Base-by-base conservation (phyloP, 2,113 vertebrate species). In the Gorsachius goisagi region DNA sequence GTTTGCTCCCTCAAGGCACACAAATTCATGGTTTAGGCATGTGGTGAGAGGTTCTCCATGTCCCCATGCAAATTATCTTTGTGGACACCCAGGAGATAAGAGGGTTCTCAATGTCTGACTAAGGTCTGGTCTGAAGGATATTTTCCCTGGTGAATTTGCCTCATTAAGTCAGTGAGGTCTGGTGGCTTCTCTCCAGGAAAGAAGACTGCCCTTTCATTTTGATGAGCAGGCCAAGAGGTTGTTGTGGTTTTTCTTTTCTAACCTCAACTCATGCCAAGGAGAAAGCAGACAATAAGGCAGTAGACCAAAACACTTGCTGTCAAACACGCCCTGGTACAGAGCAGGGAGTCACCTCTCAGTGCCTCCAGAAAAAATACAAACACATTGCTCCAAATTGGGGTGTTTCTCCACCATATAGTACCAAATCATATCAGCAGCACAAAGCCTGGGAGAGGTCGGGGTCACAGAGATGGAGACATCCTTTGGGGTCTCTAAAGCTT, bases 191-290 rank as follows among this genome's bases (percentile, higher is more conserved):
- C 56, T 45, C 10, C 5, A 15, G 26, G 52, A 85, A 89, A 81
- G 41, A 83, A 63, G 39, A 59, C 16, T 78, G 21, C 23, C 6
- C 37, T 81, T 81, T 24, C 2, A 3, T 75, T 82, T 47, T 72
- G 47, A 92, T 26, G 12, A 15, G 33, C 60, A 87, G 20, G 53
- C 27, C 0, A 4, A 90, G 76, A 90, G 23, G 8, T 64, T 85
- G 68, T 41, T 91, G 69, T 67, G 82, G 35, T 39, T 89, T 86
- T 84, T 59, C 13, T 87, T 71, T 84, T 78, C 69, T n/a, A 85
- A 68, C 44, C 52, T 89, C 73, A 92, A 28, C 27, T 87, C 6
- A 1, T 45, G 56, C 60, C 58, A 81, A 63, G 44, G 5, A 7
- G 28, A 91, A 92, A 85, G 39, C 52, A 91, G 33, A 67, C 22